Evolutionary conservation across 1,140 invertebrate genomes (phyloP).

Genomic region (Scylla paramamosain): DNA sequence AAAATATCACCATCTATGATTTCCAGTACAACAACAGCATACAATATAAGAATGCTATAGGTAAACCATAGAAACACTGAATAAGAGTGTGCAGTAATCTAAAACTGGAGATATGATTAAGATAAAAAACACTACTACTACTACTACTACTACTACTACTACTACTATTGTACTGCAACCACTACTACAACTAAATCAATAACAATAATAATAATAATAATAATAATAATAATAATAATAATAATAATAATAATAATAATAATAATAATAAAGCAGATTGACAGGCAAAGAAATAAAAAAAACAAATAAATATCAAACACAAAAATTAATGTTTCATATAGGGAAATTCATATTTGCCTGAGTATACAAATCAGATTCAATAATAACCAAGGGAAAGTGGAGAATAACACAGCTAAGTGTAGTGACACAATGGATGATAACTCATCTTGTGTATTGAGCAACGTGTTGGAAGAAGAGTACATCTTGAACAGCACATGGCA

Average conservation of each 20-base stretch:
- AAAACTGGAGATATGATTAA: background rate
- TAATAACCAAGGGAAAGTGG: background rate
- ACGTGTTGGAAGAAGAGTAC: background rate
- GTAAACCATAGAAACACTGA: background rate
- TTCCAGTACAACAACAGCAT: background rate
- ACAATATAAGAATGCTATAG: no score
- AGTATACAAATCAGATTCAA: background rate
- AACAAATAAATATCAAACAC: constrained; percentile 16
- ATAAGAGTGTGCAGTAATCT: background rate
- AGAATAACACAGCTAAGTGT: background rate
- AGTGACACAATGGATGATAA: background rate
- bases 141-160: background rate
- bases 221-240: background rate
- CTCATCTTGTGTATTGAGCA: background rate
- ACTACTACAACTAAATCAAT: background rate
- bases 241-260: background rate
- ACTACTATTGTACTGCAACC: background rate
- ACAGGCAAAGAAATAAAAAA: background rate
- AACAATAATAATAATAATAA: background rate
- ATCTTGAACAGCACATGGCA: background rate
- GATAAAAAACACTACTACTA: background rate
- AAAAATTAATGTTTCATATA: background rate
- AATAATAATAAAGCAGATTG: background rate
- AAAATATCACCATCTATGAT: background rate
- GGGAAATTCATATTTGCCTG: background rate